A percentile compares a stretch with the other conserved stretches of the same genome.
Conservation (phyloP, 2,888 invertebrate genomes). For the Tachina grossa region DNA sequence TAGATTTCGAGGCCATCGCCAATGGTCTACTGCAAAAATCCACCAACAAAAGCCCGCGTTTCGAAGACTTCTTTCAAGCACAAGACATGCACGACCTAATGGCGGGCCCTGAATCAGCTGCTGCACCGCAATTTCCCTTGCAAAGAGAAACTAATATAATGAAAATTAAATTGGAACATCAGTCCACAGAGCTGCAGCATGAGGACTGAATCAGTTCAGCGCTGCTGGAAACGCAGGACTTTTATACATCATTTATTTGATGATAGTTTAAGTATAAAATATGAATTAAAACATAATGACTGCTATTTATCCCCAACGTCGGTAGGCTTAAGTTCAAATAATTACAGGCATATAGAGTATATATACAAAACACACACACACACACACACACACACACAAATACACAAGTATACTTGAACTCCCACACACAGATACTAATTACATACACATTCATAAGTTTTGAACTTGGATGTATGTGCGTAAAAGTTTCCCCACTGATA, state of each 20-base stretch:
- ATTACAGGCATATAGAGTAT: constrained; percentile 46
- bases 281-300: constrained; percentile 73
- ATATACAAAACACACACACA: constrained; percentile 58
- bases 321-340: constrained; percentile 71
- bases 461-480: neutral
- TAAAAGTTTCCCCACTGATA: neutral
- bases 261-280: neutral
- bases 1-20: constrained; percentile 81
- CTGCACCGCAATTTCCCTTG: constrained; percentile 74
- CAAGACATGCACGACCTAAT: constrained; percentile 81
- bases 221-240: neutral
- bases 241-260: constrained; percentile 15
- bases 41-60: constrained; percentile 81
- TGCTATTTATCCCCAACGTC: constrained; percentile 81
- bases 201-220: constrained; percentile 77
- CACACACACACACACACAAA: constrained; percentile 48
- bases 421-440: constrained; percentile 23
- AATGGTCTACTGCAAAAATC: constrained; percentile 81
- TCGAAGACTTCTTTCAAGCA: constrained; percentile 80
- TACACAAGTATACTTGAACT: neutral
- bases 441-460: constrained; percentile 18
- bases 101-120: constrained; percentile 75
- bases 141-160: constrained; percentile 79
- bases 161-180: constrained; percentile 81
- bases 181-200: constrained; percentile 80